Evolutionary conservation across 2,888 invertebrate genomes (phyloP).

Genomic region (Esperia sulphurella): DNA sequence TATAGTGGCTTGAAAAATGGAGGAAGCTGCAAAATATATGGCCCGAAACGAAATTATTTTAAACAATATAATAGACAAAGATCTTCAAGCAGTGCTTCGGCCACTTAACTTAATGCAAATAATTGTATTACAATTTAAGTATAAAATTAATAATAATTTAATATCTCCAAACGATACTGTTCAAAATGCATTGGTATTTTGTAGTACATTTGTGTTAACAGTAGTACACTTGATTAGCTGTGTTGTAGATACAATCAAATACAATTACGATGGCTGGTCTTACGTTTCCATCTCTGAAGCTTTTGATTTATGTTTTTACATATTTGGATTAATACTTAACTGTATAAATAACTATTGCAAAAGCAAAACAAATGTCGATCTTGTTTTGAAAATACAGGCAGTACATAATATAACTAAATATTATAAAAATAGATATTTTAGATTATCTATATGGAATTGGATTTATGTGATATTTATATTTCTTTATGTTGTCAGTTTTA

Average conservation of each 20-base stretch:
- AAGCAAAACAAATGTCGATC: neutral
- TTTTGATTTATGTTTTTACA: too few relatives aligned
- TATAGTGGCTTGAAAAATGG: too few relatives aligned
- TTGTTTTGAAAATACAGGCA: neutral
- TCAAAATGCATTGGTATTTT: neutral
- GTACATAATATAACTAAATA: neutral
- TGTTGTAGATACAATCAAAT: too few relatives aligned
- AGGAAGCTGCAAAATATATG: too few relatives aligned
- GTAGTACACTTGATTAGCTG: too few relatives aligned
- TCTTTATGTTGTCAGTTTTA: neutral
- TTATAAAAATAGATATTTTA: neutral
- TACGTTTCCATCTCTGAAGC: too few relatives aligned
- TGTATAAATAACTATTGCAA: too few relatives aligned
- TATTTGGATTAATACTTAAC: too few relatives aligned
- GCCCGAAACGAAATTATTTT: neutral
- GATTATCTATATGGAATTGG: neutral
- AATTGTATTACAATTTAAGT: neutral
- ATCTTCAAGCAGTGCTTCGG: slow-evolving; percentile 7
- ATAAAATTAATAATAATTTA: neutral
- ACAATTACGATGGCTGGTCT: too few relatives aligned
- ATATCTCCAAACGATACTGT: neutral
- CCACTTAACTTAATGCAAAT: neutral
- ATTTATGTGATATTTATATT: neutral
- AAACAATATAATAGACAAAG: slow-evolving; percentile 5
- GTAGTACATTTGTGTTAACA: neutral